These are phyloP conservation scores for Solen grandis DNA, from an alignment of 1,140 invertebrate genomes.

Conservation along the genomic window DNA sequence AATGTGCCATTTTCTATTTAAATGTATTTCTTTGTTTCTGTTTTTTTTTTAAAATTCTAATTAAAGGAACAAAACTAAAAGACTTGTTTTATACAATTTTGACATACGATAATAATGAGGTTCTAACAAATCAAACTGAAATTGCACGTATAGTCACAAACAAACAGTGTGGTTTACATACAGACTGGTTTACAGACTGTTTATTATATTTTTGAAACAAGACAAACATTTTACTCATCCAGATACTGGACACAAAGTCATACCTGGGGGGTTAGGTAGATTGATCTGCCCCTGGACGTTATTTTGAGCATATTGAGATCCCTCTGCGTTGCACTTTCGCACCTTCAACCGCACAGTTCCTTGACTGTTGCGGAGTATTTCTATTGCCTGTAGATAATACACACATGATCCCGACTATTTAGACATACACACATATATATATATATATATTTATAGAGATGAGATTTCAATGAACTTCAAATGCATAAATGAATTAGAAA, in stretches of 20 bases:
- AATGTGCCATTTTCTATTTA: background rate
- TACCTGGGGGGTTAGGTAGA: conserved; percentile 53
- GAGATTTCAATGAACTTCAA: too few species aligned
- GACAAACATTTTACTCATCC: too few species aligned
- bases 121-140: too few species aligned
- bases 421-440: too few species aligned
- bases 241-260: too few species aligned
- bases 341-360: conserved; percentile 76
- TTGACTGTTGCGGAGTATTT: conserved; percentile 73
- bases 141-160: too few species aligned
- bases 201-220: too few species aligned
- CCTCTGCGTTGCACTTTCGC: conserved; percentile 61
- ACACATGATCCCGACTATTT: too few species aligned
- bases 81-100: background rate
- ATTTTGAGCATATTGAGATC: conserved; percentile 41
- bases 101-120: background rate
- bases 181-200: too few species aligned
- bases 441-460: too few species aligned
- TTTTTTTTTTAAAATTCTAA: background rate
- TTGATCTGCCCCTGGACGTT: conserved; percentile 55
- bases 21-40: background rate
- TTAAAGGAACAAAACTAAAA: background rate
- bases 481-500: too few species aligned
- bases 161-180: too few species aligned
- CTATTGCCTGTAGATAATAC: conserved; percentile 73